Conservation (phyloP, 2,888 invertebrate species). For the Idaea dimidiata region DNA sequence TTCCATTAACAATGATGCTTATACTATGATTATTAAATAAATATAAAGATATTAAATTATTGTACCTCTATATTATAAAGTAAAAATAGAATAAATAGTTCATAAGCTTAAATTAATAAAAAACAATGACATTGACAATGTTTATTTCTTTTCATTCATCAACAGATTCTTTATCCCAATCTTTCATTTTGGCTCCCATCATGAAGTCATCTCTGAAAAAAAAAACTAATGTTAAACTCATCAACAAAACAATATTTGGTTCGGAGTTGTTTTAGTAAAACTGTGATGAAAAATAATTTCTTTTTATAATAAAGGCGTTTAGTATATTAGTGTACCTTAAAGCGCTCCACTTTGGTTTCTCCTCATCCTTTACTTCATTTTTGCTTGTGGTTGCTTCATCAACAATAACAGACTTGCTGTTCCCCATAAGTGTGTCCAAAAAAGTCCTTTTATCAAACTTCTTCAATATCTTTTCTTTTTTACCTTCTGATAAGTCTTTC, state of each 20-base stretch:
- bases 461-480: conserved; percentile 88
- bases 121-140: conserved; percentile 1
- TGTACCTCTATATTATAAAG: conserved; percentile 3
- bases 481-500: conserved; percentile 87
- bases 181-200: conserved; percentile 93
- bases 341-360: conserved; percentile 82
- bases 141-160: conserved; percentile 56
- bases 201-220: conserved; percentile 90
- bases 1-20: conserved; percentile 70
- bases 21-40: conserved; percentile 61
- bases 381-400: conserved; percentile 61
- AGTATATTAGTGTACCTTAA: conserved; percentile 77
- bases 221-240: conserved; percentile 34
- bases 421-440: conserved; percentile 89
- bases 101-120: background rate
- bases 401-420: conserved; percentile 79
- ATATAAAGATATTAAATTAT: background rate
- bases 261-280: no score
- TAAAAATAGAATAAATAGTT: no score
- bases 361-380: conserved; percentile 64
- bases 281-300: no score
- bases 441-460: conserved; percentile 88
- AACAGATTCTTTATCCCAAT: conserved; percentile 91
- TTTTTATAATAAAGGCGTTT: no score
- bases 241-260: background rate